phyloP scores from a whole-genome alignment of 1,140 invertebrate genomes.

The Monochamus saltuarius region DNA sequence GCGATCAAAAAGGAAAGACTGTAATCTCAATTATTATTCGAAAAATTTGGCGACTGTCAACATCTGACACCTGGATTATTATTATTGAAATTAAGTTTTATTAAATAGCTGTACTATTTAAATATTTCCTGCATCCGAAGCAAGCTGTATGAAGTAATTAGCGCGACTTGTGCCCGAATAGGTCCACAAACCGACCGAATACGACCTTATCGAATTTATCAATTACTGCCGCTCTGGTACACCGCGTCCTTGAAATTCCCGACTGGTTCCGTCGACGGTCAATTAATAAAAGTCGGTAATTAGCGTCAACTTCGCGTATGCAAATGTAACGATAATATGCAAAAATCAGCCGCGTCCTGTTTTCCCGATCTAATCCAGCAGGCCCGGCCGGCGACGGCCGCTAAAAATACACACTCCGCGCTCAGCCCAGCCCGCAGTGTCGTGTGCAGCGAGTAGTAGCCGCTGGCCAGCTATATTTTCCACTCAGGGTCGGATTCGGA shows the following conservation, averaged over 20 bases:
- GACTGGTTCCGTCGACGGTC: not conserved
- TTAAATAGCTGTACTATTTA: too few relatives aligned
- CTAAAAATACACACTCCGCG: slow-evolving; percentile 6
- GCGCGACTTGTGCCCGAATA: too few relatives aligned
- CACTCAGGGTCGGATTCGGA: too few relatives aligned
- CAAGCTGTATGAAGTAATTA: too few relatives aligned
- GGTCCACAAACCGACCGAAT: not conserved
- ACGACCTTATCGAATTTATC: not conserved
- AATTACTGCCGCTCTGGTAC: not conserved
- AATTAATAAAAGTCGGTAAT: not conserved
- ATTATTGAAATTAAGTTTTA: too few relatives aligned
- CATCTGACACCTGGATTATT: too few relatives aligned
- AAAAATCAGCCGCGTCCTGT: not conserved
- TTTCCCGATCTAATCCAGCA: slow-evolving; percentile 1
- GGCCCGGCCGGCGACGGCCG: slow-evolving; percentile 2
- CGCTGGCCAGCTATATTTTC: too few relatives aligned
- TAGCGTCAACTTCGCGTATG: not conserved
- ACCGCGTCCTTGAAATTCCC: not conserved
- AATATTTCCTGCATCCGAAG: too few relatives aligned
- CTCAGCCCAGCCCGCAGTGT: not conserved
- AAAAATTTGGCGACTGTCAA: too few relatives aligned
- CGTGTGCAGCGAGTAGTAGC: not conserved
- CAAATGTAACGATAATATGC: too few relatives aligned
- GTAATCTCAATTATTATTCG: too few relatives aligned
- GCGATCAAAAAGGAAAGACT: too few relatives aligned